Evolutionary conservation across 2,113 vertebrate genomes (phyloP), one percentile per base, ranked within the genome.

Genomic region (Pseudopodoces humilis): DNA sequence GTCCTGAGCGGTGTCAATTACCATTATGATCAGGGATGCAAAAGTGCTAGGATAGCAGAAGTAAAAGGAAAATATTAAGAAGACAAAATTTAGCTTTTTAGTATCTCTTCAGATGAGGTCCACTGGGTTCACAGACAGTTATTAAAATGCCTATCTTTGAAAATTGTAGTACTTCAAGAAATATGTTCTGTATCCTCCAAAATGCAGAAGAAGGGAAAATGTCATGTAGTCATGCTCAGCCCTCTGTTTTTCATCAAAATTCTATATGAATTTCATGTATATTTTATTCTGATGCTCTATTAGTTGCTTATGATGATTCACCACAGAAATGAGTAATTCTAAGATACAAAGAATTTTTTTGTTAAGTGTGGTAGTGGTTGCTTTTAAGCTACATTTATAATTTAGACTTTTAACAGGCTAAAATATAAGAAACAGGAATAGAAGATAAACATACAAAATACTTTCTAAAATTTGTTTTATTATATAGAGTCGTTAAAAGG

Each of bases 221-320:
- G 41, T 10, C 6, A 15, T 35, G 31, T 23, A 64, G 28, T 49
- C 33, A 35, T 83, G 6, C 4, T 76, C 33, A 77, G 15, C 20
- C 47, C 17, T 79, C 47, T 88, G n/a, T 3, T 95, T 96, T 89
- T 88, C 56, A 94, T 85, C 35, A 64, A 79, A 84, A 71, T 90
- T 79, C 10, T 27, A 3, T 39, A 44, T 39, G 39, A 83, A 86
- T 20, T 90, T 63, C 1, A 43, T 30, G 9, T 46, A 59, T 22
- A 46, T 83, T 83, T 56, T 76, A 67, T 88, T 88, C 83, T 83
- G 30, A 76, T 89, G n/a, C 2, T 93, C 7, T 52, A 33, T 56
- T 84, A 63, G 15, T 88, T 92, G 47, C 8, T 79, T 59, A 79
- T 27, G 33, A 15, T 60, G 63, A 80, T 69, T 94, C 20, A 53